phyloP scores from a whole-genome alignment of 2,888 invertebrate species.

The Sarcophaga rosellei region DNA sequence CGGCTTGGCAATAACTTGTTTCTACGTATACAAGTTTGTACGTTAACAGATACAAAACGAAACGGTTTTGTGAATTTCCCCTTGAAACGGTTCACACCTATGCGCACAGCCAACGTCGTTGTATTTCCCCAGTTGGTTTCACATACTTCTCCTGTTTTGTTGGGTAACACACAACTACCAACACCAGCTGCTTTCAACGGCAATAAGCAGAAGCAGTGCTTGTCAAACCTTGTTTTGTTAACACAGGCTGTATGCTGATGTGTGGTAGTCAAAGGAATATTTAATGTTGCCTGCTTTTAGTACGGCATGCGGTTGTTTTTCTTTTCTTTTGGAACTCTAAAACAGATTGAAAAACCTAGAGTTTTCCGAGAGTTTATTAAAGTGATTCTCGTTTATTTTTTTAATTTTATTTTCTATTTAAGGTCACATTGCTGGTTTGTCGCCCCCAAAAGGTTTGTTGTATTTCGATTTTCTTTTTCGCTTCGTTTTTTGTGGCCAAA shows the following conservation, averaged over 20 bases:
- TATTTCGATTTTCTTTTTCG: not conserved
- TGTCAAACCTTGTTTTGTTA: conserved; percentile 54
- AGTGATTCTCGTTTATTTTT: conserved; percentile 18
- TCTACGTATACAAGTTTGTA: conserved; percentile 8
- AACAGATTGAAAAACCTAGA: conserved; percentile 22
- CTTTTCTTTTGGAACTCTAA: conserved; percentile 5
- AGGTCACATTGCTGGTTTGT: conserved; percentile 57
- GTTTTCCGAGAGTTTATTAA: no score
- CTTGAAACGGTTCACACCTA: conserved; percentile 52
- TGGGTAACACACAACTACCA: conserved; percentile 12
- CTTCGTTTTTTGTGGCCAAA: conserved; percentile 13
- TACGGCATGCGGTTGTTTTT: conserved; percentile 22
- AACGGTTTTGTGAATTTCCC: conserved; percentile 63
- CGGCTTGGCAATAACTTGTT: conserved; percentile 51
- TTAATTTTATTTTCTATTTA: conserved; percentile 30
- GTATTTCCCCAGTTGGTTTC: not conserved
- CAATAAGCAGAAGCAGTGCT: conserved; percentile 52
- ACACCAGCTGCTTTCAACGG: not conserved
- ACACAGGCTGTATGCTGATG: conserved; percentile 57
- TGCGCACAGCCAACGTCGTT: not conserved
- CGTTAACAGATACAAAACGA: conserved; percentile 52
- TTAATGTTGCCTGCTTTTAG: conserved; percentile 57
- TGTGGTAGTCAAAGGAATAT: conserved; percentile 9
- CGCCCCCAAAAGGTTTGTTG: conserved; percentile 35
- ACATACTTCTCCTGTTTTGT: conserved; percentile 25